Conservation (phyloP, 2,113 vertebrate species). For the Zosterops hypoxanthus region DNA sequence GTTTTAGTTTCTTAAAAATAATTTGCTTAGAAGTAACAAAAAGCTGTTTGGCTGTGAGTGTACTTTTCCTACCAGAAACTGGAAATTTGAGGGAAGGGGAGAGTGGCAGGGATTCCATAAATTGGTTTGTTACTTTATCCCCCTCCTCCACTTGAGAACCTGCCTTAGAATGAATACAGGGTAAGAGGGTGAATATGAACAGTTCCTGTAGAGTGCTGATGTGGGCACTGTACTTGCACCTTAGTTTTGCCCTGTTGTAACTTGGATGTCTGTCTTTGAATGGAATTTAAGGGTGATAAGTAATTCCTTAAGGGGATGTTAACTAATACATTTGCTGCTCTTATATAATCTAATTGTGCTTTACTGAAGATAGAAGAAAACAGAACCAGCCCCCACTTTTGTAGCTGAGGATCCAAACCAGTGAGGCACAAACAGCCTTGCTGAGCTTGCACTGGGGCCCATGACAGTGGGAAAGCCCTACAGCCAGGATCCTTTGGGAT, state of each 20-base stretch:
- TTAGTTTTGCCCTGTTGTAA: not conserved
- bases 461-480: not conserved
- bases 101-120: not conserved
- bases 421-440: rapidly evolving
- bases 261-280: not conserved
- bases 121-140: not conserved
- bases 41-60: not conserved
- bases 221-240: too few species aligned
- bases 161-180: not conserved
- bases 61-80: not conserved
- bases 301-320: not conserved
- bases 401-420: not conserved
- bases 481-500: not conserved
- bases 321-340: not conserved
- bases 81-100: not conserved
- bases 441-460: not conserved
- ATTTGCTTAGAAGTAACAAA: not conserved
- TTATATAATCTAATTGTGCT: not conserved
- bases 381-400: not conserved
- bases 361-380: not conserved
- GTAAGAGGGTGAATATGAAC: not conserved
- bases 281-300: not conserved
- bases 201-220: not conserved
- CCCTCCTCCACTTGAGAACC: not conserved
- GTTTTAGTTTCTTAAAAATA: not conserved